Conservation (phyloP, 2,888 invertebrate genomes). For the Hypomecis punctinalis region DNA sequence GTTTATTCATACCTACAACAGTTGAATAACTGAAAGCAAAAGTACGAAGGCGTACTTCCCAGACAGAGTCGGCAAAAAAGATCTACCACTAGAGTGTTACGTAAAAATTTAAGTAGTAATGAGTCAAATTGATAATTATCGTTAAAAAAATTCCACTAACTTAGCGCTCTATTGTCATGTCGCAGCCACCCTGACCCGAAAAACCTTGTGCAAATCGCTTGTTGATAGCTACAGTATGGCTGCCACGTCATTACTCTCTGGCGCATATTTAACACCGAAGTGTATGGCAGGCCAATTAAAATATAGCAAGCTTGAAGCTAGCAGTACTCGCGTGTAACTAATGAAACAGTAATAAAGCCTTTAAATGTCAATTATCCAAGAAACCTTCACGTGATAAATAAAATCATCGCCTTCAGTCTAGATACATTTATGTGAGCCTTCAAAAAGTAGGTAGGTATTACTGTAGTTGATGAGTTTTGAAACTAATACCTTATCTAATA, state of each 20-base stretch:
- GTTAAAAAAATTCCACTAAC: slow-evolving; percentile 12
- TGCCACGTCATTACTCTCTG: slow-evolving; percentile 41
- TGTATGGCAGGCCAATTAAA: slow-evolving; percentile 18
- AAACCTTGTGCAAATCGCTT: slow-evolving; percentile 45
- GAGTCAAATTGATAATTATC: slow-evolving; percentile 7
- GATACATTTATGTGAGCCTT: neutral
- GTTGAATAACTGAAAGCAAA: no score
- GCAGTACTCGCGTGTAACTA: slow-evolving; percentile 12
- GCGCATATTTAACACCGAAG: slow-evolving; percentile 26
- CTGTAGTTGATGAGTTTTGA: no score
- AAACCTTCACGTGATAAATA: slow-evolving; percentile 27
- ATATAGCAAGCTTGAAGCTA: slow-evolving; percentile 7
- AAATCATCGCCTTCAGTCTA: slow-evolving; percentile 26
- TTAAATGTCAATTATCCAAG: slow-evolving; percentile 13
- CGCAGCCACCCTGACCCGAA: slow-evolving; percentile 43
- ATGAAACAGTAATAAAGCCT: slow-evolving; percentile 19
- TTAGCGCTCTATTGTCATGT: slow-evolving; percentile 39
- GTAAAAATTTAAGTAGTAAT: neutral
- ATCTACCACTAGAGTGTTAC: no score
- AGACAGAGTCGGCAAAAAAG: no score
- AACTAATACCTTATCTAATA: no score
- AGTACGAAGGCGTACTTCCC: no score
- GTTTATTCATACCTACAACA: no score
- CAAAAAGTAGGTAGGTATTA: neutral
- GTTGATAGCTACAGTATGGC: slow-evolving; percentile 31